Conservation (phyloP, 2,113 vertebrate species). For the Thryonomys swinderianus region DNA sequence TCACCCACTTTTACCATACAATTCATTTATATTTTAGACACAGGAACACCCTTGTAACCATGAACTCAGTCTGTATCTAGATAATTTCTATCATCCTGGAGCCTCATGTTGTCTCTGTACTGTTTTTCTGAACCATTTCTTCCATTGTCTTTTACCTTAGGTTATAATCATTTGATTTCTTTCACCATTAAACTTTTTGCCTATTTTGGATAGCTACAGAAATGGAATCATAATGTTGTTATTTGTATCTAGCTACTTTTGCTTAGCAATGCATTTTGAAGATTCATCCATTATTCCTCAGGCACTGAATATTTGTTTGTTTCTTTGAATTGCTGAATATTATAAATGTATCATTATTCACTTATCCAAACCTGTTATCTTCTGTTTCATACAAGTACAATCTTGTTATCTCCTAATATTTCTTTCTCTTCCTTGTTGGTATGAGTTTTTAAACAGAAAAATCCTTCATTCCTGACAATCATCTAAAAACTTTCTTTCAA, state of each 20-base stretch:
- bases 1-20: not conserved
- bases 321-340: not conserved
- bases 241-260: not conserved
- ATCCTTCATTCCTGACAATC: not conserved
- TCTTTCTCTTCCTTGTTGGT: not conserved
- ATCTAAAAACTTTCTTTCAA: not conserved
- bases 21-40: not conserved
- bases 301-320: not conserved
- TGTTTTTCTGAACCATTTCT: not conserved
- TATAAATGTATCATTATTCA: not conserved
- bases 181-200: not conserved
- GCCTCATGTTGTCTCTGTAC: not conserved
- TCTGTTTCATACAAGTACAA: not conserved
- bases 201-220: not conserved
- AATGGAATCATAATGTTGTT: not conserved
- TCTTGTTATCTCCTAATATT: not conserved
- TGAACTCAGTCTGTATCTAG: not conserved
- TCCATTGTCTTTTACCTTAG: not conserved
- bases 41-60: not conserved
- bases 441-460: slow-evolving; percentile 14
- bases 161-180: not conserved
- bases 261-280: slow-evolving; percentile 3
- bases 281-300: not conserved
- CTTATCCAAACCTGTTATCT: not conserved
- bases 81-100: not conserved